A percentile compares a stretch with the other conserved stretches of the same genome.
phyloP scores from a whole-genome alignment of 1,140 invertebrate species.

The Araneus ventricosus region DNA sequence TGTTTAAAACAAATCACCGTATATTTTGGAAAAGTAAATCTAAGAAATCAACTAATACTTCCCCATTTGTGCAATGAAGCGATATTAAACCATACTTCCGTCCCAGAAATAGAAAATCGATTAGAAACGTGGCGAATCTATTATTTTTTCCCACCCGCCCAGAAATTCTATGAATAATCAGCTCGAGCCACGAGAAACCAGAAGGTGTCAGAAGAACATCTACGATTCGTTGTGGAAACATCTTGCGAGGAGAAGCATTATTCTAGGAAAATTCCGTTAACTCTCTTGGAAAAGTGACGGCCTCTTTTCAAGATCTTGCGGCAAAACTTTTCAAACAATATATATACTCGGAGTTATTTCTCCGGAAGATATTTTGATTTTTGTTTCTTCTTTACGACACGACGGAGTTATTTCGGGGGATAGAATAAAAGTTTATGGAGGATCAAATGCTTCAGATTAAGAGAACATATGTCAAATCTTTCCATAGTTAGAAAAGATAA shows the following conservation, averaged over 20 bases:
- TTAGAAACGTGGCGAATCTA: not conserved
- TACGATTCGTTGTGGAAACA: constrained; percentile 5
- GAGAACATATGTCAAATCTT: too few species aligned
- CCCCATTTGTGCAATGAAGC: not conserved
- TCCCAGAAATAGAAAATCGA: constrained; percentile 3
- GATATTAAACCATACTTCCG: not conserved
- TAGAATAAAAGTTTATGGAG: not conserved
- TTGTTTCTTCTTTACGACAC: not conserved
- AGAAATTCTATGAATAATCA: constrained; percentile 20
- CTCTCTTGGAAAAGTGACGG: constrained; percentile 1
- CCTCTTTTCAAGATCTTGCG: constrained; percentile 39
- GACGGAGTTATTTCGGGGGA: not conserved
- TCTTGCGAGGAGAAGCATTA: not conserved
- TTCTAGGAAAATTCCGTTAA: not conserved
- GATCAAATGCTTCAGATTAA: too few species aligned
- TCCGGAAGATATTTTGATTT: not conserved
- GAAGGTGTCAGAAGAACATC: constrained; percentile 35
- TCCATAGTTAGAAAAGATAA: too few species aligned
- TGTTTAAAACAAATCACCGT: not conserved
- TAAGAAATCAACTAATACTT: not conserved
- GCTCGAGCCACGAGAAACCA: not conserved
- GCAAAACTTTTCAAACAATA: not conserved
- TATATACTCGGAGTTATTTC: not conserved
- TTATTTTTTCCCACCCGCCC: not conserved
- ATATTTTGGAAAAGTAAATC: not conserved